Base-by-base conservation (phyloP, 2,888 invertebrate genomes). In the Nowickia ferox region DNA sequence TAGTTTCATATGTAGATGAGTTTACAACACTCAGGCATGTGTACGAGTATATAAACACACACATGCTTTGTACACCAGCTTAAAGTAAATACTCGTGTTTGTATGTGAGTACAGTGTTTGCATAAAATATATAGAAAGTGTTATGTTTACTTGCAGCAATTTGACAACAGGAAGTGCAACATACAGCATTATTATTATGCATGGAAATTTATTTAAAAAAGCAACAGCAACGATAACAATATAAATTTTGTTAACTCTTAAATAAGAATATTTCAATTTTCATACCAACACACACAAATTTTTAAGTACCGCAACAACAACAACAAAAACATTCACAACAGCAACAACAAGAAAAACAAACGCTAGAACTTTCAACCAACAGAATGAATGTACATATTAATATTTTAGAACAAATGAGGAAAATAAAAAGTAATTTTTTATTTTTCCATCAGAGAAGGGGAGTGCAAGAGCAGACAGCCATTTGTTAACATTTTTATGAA, bases 61-160 rank as follows among this genome's bases (percentile, higher is more conserved):
- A 48, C 48, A 9, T 38, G 1, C 6, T 63, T 44, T 22, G n/a
- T 17, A 11, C 9, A 10, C 8, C 30, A 55, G 46, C 40, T 9
- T 40, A 61, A 19, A 13, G 65, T 30, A 55, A 53, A 10, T 40
- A 40, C 22, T 68, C 19, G 4, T 66, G 48, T 38, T 11, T 48
- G 30, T n/a, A 9, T 42, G 10, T 65, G 40, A 40, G 48, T 30
- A 22, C n/a, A 19, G 17, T 75, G 69, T 71, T 57, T 59, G 48
- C 72, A 77, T 74, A 55, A 81, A 81, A 84, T n/a, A n/a, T n/a
- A n/a, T 74, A 53, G 77, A 84, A 77, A 84, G 80, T 81, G 80
- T 81, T 84, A 48, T 81, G 30, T 81, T 74, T 77, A 68, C 46
- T 81, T 77, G 66, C 51, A 72, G 66, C 59, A 80, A 30, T 75